Evolutionary conservation across 2,113 vertebrate species (phyloP), one percentile per base, ranked within the genome.

Genomic region (Clarias gariepinus): DNA sequence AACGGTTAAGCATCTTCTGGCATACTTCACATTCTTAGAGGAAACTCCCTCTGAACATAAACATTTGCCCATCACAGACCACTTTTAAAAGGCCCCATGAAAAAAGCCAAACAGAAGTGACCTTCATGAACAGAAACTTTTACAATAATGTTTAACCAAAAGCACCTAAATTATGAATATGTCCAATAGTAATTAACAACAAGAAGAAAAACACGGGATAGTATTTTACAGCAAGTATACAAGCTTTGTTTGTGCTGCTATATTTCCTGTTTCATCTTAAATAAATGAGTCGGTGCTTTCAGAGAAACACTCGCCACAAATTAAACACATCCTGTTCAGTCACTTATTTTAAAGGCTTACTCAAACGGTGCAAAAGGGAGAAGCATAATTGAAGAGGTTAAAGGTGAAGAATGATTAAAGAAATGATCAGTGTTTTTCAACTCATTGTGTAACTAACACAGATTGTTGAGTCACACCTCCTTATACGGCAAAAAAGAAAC

Each of bases 11-110:
- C 88, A 76, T 77, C 80, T 87, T 89, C 18, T 88, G 90, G 47
- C 23, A n/a, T 90, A 86, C 81, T 83, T 89, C 19, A 90, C 89
- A 93, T 92, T 93, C 92, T 90, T 87, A 41, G 68, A 52, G 68
- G 90, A 89, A 64, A 86, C 93, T 93, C 92, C 90, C 89, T 79
- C 84, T 85, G 79, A 1, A 4, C 0, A 10, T 30, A 15, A 41
- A 4, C 25, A 28, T 16, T 12, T 12, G 2, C 77, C 12, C 12
- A 2, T 12, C 30, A 8, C 12, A 69, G 18, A 21, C 33, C 30
- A 30, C 33, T 41, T 41, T 12, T 12, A 25, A 87, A 71, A 28
- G 84, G 80, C 5, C 79, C 68, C 36, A 33, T 2, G 21, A 28
- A 33, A 83, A 19, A 80, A 53, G 12, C 6, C 53, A 60, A 53